phyloP scores from a whole-genome alignment of 23 tunicate species.

The Diplosoma virens region DNA sequence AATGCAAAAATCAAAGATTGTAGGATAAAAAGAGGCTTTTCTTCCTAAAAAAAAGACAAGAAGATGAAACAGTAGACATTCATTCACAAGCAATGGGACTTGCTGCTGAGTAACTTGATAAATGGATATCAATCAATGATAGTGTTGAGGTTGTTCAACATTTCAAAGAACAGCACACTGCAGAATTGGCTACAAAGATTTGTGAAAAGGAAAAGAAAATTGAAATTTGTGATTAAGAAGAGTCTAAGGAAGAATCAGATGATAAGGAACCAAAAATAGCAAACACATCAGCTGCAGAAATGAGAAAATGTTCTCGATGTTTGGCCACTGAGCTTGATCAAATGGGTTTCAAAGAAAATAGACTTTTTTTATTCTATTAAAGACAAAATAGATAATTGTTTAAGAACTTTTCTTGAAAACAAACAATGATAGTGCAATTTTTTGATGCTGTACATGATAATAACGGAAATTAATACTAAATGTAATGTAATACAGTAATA shows the following conservation, averaged over 20 bases:
- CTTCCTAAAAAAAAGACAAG: no score
- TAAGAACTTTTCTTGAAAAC: not conserved
- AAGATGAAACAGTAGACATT: not conserved
- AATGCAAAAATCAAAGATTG: not conserved
- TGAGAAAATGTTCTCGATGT: not conserved
- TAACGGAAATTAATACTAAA: no score
- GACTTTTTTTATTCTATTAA: not conserved
- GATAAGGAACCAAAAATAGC: not conserved
- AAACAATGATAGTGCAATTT: not conserved
- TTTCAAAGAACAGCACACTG: not conserved
- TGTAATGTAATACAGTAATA: no score
- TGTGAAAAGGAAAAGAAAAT: not conserved
- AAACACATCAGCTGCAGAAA: not conserved
- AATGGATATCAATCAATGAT: not conserved
- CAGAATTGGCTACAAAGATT: not conserved
- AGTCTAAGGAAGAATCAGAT: not conserved
- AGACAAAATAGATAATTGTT: not conserved
- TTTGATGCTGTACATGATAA: not conserved
- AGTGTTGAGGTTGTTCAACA: not conserved
- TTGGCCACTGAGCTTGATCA: not conserved
- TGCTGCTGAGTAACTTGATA: not conserved
- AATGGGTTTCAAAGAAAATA: not conserved
- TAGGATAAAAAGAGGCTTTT: not conserved
- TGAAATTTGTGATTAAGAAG: not conserved
- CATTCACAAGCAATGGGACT: not conserved